These are phyloP conservation scores for Alouatta palliata DNA, from an alignment of 2,113 vertebrate species.

Conservation along the genomic window DNA sequence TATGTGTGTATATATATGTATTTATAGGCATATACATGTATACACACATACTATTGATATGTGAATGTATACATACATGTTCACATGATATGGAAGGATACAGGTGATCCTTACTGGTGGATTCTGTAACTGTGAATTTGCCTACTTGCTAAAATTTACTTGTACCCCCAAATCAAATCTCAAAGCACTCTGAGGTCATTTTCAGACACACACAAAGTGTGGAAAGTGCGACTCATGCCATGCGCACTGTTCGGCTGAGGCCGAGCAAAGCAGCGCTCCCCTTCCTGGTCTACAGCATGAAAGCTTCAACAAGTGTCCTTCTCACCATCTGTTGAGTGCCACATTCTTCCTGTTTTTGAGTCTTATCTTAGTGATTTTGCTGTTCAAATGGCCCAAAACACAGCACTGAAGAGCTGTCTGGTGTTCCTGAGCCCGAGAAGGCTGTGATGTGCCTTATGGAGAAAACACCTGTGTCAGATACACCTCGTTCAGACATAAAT, in stretches of 20 bases:
- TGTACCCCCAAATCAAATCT: neutral
- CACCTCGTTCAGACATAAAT: fast-evolving
- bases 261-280: fast-evolving
- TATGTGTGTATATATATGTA: too few species aligned
- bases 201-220: fast-evolving
- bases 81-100: neutral
- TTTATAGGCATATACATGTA: too few species aligned
- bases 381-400: neutral
- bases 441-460: neutral
- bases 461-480: fast-evolving
- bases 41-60: neutral
- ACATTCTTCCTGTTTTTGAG: neutral
- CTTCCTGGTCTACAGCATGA: neutral
- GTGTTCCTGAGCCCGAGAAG: too few species aligned
- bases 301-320: neutral
- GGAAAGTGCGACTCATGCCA: fast-evolving
- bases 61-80: neutral
- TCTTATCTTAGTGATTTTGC: neutral
- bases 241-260: fast-evolving
- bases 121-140: neutral
- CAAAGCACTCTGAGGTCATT: neutral
- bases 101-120: neutral
- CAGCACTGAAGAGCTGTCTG: neutral
- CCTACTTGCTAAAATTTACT: neutral
- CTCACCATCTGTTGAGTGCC: neutral